Evolutionary conservation across 2,113 vertebrate species (phyloP).

Genomic region (Tenebrosternarchus preto): DNA sequence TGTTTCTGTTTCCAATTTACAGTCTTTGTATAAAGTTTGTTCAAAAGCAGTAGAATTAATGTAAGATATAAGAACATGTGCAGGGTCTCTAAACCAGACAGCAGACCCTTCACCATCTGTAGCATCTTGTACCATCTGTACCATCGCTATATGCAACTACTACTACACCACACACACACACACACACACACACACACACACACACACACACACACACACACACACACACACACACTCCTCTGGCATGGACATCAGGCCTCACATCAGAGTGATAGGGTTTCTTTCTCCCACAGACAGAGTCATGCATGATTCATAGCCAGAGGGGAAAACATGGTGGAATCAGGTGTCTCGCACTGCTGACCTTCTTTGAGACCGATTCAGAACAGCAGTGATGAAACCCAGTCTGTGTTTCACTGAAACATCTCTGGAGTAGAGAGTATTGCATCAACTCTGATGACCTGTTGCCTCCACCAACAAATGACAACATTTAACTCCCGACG

Average conservation of each 20-base stretch:
- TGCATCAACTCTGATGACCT: background rate
- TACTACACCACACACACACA: background rate
- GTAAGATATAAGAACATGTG: background rate
- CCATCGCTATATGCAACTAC: background rate
- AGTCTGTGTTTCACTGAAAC: background rate
- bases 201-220: slow-evolving; percentile 17
- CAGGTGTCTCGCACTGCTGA: slow-evolving; percentile 51
- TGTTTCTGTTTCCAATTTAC: background rate
- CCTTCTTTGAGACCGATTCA: slow-evolving; percentile 35
- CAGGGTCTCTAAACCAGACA: background rate
- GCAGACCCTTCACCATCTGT: background rate
- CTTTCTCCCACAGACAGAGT: slow-evolving; percentile 57
- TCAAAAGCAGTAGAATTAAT: background rate
- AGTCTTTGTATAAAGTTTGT: no score
- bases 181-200: slow-evolving; percentile 15
- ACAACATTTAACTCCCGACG: no score
- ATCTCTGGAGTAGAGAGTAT: background rate
- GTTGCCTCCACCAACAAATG: background rate
- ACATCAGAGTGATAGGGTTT: slow-evolving; percentile 62
- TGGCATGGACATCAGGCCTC: slow-evolving; percentile 41
- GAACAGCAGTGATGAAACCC: slow-evolving; percentile 5
- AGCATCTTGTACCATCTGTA: background rate
- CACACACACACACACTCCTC: background rate
- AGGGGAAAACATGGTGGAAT: slow-evolving; percentile 24
- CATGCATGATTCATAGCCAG: slow-evolving; percentile 52